Percentiles rank a stretch among this genome's conserved stretches.
Evolutionary conservation across 1,140 invertebrate species (phyloP).

Genomic region (Solenopsis fugax): DNA sequence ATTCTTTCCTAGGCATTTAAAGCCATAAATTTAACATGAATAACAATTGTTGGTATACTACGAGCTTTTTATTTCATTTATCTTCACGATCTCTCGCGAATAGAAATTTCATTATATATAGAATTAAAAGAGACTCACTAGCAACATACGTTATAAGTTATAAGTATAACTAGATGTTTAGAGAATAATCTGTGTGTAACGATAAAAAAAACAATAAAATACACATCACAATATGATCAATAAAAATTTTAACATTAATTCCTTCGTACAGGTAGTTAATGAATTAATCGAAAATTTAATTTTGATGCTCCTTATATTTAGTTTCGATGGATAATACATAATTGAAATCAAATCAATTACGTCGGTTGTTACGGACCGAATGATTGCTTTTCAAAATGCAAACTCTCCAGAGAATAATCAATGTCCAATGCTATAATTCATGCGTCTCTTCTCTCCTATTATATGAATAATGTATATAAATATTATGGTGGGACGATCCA

Average conservation of each 20-base stretch:
- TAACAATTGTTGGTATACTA: not conserved
- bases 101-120: conserved; percentile 7
- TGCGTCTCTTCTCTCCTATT: conserved; percentile 38
- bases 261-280: not conserved
- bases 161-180: not conserved
- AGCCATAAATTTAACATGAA: conserved; percentile 27
- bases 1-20: not conserved
- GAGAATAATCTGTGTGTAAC: not conserved
- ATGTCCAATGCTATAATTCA: conserved; percentile 45
- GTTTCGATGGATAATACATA: conserved; percentile 46
- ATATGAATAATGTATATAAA: conserved; percentile 50
- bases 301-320: conserved; percentile 19
- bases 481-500: conserved; percentile 8
- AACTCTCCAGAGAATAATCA: conserved; percentile 51
- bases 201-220: conserved; percentile 3
- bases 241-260: conserved; percentile 12
- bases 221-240: not conserved
- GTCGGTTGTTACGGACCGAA: conserved; percentile 42
- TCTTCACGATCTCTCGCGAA: conserved; percentile 1
- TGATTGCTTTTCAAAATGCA: conserved; percentile 42
- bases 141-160: not conserved
- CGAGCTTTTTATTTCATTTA: conserved; percentile 29
- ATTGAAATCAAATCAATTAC: conserved; percentile 52
- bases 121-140: conserved; percentile 17
- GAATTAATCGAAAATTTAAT: conserved; percentile 18